Conservation (phyloP, 2,888 invertebrate species). For the Sipha maydis region DNA sequence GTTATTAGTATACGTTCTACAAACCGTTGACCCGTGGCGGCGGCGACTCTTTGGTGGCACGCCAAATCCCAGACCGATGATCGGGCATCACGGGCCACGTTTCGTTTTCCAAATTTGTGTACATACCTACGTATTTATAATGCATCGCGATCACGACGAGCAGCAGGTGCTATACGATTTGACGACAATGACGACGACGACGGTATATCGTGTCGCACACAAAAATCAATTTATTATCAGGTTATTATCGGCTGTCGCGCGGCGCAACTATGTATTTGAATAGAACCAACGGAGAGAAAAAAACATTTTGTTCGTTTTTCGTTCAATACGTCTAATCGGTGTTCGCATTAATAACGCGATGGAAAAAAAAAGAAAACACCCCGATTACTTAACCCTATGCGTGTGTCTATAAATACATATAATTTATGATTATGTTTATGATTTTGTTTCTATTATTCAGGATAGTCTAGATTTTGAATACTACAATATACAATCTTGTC, state of each 20-base stretch:
- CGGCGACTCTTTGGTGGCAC: constrained; percentile 35
- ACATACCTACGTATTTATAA: no score
- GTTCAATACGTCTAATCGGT: not conserved
- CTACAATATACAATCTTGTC: no score
- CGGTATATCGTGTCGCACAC: not conserved
- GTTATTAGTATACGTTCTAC: constrained; percentile 32
- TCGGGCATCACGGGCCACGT: not conserved
- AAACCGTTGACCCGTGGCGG: constrained; percentile 43
- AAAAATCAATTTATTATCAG: constrained; percentile 25
- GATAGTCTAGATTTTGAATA: no score
- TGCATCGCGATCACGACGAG: not conserved
- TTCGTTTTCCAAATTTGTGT: not conserved
- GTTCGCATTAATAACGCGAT: no score
- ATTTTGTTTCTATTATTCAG: no score
- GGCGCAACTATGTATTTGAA: no score
- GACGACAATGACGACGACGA: not conserved
- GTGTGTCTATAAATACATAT: no score
- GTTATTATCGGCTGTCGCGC: not conserved
- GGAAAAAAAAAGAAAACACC: no score
- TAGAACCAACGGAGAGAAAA: not conserved
- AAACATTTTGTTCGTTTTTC: not conserved
- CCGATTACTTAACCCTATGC: no score
- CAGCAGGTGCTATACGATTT: not conserved
- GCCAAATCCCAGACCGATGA: constrained; percentile 2
- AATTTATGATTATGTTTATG: no score